These are phyloP conservation scores for Heteromormyrus szaboi DNA, from an alignment of 2,797 vertebrate species.

Conservation along the genomic window DNA sequence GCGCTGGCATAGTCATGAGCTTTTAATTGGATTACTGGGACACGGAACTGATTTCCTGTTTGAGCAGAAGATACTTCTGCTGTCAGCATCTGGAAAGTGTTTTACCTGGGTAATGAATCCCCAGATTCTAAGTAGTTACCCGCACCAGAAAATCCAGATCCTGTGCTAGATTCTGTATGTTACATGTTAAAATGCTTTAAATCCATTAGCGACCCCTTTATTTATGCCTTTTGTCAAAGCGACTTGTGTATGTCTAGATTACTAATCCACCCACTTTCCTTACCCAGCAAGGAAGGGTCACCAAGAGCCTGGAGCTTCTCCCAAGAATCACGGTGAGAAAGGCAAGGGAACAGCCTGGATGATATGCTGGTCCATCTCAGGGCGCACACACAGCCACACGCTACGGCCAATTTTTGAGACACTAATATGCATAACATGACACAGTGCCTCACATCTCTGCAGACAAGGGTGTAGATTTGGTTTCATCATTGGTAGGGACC, in stretches of 20 bases:
- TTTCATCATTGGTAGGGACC: background rate
- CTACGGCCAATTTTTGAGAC: background rate
- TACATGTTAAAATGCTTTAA: background rate
- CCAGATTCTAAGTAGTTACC: background rate
- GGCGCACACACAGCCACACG: background rate
- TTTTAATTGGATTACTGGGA: slow-evolving; percentile 5
- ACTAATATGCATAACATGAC: background rate
- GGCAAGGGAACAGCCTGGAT: background rate
- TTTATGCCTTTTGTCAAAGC: background rate
- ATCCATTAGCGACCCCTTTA: background rate
- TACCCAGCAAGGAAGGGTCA: background rate
- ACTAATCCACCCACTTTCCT: background rate
- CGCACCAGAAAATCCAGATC: background rate
- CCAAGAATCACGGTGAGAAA: background rate
- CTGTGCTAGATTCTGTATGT: background rate
- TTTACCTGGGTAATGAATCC: background rate
- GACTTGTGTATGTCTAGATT: background rate
- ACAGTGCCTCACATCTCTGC: background rate
- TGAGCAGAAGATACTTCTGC: background rate
- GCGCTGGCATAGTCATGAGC: background rate
- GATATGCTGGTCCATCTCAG: background rate
- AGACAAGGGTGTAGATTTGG: background rate
- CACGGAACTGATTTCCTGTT: background rate
- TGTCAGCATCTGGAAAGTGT: background rate
- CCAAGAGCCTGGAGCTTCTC: background rate